Evolutionary conservation across 2,113 vertebrate species (phyloP), one percentile per base, ranked within the genome.

Genomic region (Dromaius novaehollandiae): DNA sequence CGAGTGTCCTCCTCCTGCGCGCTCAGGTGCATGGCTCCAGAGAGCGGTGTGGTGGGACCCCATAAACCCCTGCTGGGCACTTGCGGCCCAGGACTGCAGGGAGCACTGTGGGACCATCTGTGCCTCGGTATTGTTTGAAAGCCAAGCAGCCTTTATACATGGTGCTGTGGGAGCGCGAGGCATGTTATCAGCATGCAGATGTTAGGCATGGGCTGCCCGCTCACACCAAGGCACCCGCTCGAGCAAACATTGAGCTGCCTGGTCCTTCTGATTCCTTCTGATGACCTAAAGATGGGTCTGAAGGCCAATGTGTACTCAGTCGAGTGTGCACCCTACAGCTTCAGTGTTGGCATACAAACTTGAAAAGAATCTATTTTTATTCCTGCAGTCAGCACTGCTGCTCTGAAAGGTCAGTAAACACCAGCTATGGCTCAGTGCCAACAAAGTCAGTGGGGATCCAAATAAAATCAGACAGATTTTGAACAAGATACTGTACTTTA

Each of bases 381-480:
- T 96, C 70, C 53, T 64, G 13, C 63, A 91, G 44, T 69, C 44
- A 78, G 26, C 19, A 74, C 46, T 63, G 30, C 44, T 85, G 25
- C 85, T 90, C 42, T 73, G 44, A 95, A 88, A 95, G 85, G 61
- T 86, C 76, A 95, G 65, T 88, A 82, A 95, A 88, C 77, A 93
- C 36, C 76, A 78, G 69, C 46, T 0, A 0, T 88, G 90, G 84
- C 63, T 74, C 74, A 90, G 53, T 65, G 84, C 77, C 89, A 89
- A 61, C 14, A n/a, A 61, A 91, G 18, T 51, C 56, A 68, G 26
- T 7, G 10, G 26, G 68, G n/a, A 90, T 90, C 25, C 75, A 79
- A 90, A 92, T 46, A 58, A 86, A 95, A 95, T 2, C 25, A 68
- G 78, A 46, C 65, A 64, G n/a, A 13, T 88, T 92, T 74, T 50